Evolutionary conservation across 1,140 invertebrate species (phyloP).

Genomic region (Daktulosphaira vitifoliae): DNA sequence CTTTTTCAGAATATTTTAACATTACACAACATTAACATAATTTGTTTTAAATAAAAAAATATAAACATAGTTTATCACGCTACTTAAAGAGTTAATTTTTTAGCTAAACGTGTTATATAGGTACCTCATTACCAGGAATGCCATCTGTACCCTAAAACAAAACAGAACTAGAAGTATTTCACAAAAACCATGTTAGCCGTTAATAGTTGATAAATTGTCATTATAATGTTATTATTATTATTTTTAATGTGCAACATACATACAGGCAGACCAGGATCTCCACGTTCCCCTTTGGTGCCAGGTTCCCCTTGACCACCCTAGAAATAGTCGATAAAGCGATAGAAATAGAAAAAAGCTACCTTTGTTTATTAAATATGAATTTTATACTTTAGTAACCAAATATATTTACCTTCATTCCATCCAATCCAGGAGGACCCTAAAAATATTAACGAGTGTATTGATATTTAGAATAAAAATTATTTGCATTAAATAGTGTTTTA

Average conservation of each 20-base stretch:
- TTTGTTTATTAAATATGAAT: not conserved
- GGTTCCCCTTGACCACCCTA: conserved; percentile 85
- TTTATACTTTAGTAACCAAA: not conserved
- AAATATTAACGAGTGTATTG: conserved; percentile 43
- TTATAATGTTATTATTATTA: not conserved
- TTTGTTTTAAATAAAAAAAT: too few species aligned
- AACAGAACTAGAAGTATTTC: conserved; percentile 21
- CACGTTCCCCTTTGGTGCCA: conserved; percentile 79
- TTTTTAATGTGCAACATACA: conserved; percentile 45
- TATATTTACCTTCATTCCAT: conserved; percentile 61
- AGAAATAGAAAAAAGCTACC: conserved; percentile 15
- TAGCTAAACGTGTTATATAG: conserved; percentile 40
- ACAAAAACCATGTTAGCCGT: conserved; percentile 3
- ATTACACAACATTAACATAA: too few species aligned
- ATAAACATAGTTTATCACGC: too few species aligned
- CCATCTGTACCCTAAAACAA: conserved; percentile 73
- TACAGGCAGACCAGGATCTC: conserved; percentile 84
- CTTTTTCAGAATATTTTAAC: not conserved
- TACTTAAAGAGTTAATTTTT: conserved; percentile 5
- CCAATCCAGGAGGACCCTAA: conserved; percentile 61
- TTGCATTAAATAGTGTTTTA: too few species aligned
- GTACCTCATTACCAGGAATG: conserved; percentile 84
- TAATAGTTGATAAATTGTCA: not conserved
- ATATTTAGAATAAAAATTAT: too few species aligned
- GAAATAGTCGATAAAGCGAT: conserved; percentile 40